These are phyloP conservation scores for Caenorhabditis imperialis DNA, from an alignment of 2,888 invertebrate species.

Conservation along the genomic window DNA sequence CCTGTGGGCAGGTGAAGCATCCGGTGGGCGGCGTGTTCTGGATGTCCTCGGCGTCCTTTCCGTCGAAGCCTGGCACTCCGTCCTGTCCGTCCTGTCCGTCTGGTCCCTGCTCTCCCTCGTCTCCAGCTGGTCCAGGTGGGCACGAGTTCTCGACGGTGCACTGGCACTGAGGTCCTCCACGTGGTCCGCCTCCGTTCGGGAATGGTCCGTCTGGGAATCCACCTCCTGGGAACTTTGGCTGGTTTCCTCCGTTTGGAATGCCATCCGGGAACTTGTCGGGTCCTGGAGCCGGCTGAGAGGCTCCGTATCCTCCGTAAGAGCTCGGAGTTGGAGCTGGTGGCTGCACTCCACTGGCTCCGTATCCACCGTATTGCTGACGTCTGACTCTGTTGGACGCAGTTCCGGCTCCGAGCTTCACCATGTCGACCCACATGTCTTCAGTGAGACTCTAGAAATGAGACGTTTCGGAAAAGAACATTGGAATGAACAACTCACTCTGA, in stretches of 20 bases:
- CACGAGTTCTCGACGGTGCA: conserved; percentile 70
- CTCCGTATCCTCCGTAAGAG: conserved; percentile 51
- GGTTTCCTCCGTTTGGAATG: conserved; percentile 48
- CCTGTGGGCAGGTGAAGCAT: conserved; percentile 71
- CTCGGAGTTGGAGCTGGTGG: conserved; percentile 55
- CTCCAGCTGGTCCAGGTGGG: conserved; percentile 71
- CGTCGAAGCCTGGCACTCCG: conserved; percentile 69
- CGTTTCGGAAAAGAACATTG: neutral
- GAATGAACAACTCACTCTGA: conserved; percentile 61
- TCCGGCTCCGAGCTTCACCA: conserved; percentile 76
- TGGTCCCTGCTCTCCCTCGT: conserved; percentile 59
- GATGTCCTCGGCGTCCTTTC: conserved; percentile 70
- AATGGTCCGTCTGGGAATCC: conserved; percentile 56
- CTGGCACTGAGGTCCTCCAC: conserved; percentile 50
- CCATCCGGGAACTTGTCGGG: conserved; percentile 43
- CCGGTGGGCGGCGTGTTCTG: conserved; percentile 70
- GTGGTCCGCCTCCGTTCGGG: conserved; percentile 50
- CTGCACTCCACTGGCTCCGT: conserved; percentile 67
- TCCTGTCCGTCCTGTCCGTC: conserved; percentile 67
- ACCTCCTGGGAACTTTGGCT: conserved; percentile 51
- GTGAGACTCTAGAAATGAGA: conserved; percentile 59
- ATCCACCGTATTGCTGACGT: conserved; percentile 75
- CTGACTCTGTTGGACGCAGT: conserved; percentile 75
- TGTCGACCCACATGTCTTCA: conserved; percentile 76
- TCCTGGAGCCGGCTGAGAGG: conserved; percentile 43